A percentile compares a stretch with the other conserved stretches of the same genome.
Evolutionary conservation across 2,113 vertebrate genomes (phyloP).

Genomic region (Callopanchax toddi): DNA sequence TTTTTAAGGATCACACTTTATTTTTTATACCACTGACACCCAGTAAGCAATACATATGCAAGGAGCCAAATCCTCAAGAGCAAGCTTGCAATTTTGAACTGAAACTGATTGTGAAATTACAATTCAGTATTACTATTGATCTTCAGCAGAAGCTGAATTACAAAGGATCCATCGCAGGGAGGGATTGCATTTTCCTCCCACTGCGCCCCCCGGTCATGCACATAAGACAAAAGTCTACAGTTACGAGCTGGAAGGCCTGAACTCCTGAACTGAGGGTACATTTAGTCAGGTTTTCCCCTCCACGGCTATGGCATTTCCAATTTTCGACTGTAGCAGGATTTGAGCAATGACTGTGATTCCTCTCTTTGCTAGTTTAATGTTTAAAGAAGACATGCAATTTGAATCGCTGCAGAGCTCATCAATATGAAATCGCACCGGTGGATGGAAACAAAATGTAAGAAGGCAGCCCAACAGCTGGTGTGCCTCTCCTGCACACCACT

Average conservation of each 20-base stretch:
- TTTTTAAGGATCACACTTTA: constrained; percentile 25
- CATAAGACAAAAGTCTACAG: constrained; percentile 21
- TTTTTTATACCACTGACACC: constrained; percentile 35
- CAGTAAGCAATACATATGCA: constrained; percentile 7
- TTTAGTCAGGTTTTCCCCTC: constrained; percentile 68
- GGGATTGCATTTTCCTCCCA: constrained; percentile 19
- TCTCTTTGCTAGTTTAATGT: constrained; percentile 80
- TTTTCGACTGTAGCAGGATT: constrained; percentile 75
- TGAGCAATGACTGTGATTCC: constrained; percentile 80
- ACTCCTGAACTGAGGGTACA: constrained; percentile 55
- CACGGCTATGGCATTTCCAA: constrained; percentile 68
- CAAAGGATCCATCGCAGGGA: constrained; percentile 36
- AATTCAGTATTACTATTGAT: constrained; percentile 44
- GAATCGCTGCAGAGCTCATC: constrained; percentile 82
- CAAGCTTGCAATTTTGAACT: constrained; percentile 36
- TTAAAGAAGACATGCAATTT: constrained; percentile 82
- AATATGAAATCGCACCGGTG: constrained; percentile 81
- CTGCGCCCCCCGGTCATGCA: constrained; percentile 15
- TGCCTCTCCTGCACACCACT: constrained; percentile 49
- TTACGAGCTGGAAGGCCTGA: constrained; percentile 52
- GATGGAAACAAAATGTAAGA: constrained; percentile 69
- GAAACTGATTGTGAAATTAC: constrained; percentile 43
- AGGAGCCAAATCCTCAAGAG: constrained; percentile 27
- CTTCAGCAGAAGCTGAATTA: constrained; percentile 32
- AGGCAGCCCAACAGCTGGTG: constrained; percentile 71